Base-by-base conservation (phyloP, 1,140 invertebrate genomes). In the Druon quercuslanigerum region DNA sequence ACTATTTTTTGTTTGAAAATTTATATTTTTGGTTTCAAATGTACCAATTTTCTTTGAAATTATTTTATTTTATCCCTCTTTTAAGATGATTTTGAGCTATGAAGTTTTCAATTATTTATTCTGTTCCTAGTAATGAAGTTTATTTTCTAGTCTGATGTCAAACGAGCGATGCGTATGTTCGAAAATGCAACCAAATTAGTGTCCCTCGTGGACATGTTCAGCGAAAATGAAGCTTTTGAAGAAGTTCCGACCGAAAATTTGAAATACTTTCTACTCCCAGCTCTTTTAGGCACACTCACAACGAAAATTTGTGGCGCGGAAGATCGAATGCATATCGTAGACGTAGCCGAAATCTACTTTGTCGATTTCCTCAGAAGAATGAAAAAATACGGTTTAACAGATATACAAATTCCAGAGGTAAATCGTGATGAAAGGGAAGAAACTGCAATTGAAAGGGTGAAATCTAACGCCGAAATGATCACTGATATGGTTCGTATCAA, bases 201-300 rank as follows among this genome's bases (percentile, higher is more conserved):
- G 0, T 97, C 96, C 8, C 78, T 95, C 52, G 92, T 95, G 0
- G 94, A 93, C 60, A 93, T 99, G 89, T 99, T 98, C 84, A 98
- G 97, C 89, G 88, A 89, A 50, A 99, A 99, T 92, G 98, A 99
- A 93, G 92, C 91, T 33, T 92, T 97, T 56, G 96, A 98, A 72
- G 98, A 99, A 92, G 87, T 99, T 13, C 90, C 96, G 0, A 97
- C 97, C 14, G 94, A 95, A 79, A 95, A 97, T 85, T 87, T 99
- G 3, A 96, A 96, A 85, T 97, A 96, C 84, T 93, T 98, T 70
- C 88, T 98, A 1, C 86, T 98, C 16, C 97, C 97, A 0, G 96
- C 95, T 19, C 90, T 97, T n/a, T 92, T 98, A 13, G 97, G 96
- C 0, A 94, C 93, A 14, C 90, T 97, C 0, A 93, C 92, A 13